Evolutionary conservation across 2,797 vertebrate species (phyloP).

Genomic region (Poecile montanus): DNA sequence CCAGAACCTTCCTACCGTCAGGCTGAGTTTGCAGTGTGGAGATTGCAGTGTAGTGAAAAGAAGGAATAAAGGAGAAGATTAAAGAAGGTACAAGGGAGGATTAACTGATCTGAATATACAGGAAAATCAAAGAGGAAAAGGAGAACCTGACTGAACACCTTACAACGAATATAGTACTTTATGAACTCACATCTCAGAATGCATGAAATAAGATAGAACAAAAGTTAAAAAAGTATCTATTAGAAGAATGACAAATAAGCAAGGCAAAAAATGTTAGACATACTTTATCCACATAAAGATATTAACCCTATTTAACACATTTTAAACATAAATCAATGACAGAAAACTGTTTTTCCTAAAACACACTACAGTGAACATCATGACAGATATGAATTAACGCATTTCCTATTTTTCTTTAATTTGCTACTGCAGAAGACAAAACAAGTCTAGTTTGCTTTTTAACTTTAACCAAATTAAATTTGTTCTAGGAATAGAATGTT

Average conservation of each 20-base stretch:
- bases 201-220: background rate
- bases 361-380: background rate
- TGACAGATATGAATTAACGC: background rate
- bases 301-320: background rate
- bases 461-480: background rate
- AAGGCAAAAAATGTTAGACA: background rate
- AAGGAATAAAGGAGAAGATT: background rate
- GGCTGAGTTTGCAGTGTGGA: background rate
- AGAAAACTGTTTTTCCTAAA: background rate
- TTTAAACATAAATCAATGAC: background rate
- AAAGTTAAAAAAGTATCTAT: background rate
- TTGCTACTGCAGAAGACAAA: background rate
- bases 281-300: background rate
- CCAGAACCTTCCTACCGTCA: slow-evolving; percentile 26
- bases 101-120: background rate
- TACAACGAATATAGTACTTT: background rate
- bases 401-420: background rate
- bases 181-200: background rate
- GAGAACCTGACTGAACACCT: background rate
- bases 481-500: background rate
- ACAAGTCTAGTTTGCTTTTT: background rate
- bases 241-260: background rate
- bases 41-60: background rate
- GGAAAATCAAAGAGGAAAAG: background rate
- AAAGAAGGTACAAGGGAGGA: background rate